phyloP scores from a whole-genome alignment of 2,113 vertebrate genomes.

The Tretioscincus oriximinensis region DNA sequence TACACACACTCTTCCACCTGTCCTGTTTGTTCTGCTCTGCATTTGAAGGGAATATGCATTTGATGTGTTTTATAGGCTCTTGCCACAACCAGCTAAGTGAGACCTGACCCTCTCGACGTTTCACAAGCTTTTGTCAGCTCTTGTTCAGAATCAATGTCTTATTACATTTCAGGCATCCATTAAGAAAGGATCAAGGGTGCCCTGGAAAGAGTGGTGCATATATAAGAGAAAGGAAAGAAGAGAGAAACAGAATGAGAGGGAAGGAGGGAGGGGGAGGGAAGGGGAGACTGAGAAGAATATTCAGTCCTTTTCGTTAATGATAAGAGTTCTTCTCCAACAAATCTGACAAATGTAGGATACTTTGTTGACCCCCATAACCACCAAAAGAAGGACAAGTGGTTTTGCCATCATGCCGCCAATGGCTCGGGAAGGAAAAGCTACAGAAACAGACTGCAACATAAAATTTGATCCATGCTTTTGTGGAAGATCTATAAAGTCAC shows the following conservation, averaged over 20 bases:
- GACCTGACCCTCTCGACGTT: slow-evolving; percentile 69
- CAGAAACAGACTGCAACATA: slow-evolving; percentile 58
- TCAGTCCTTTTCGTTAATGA: slow-evolving; percentile 74
- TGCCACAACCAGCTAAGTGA: slow-evolving; percentile 71
- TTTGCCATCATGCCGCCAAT: slow-evolving; percentile 68
- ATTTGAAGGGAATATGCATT: slow-evolving; percentile 63
- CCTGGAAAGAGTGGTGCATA: slow-evolving; percentile 61
- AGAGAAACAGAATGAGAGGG: background rate
- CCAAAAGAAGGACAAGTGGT: slow-evolving; percentile 65
- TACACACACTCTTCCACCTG: slow-evolving; percentile 29
- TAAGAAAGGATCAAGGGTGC: slow-evolving; percentile 76
- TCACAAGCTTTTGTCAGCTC: slow-evolving; percentile 72
- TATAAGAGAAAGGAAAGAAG: background rate
- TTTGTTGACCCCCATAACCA: slow-evolving; percentile 56
- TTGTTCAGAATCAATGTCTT: slow-evolving; percentile 68
- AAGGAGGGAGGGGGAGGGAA: background rate
- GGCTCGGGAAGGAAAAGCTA: slow-evolving; percentile 63
- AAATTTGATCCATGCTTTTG: slow-evolving; percentile 62
- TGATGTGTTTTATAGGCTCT: slow-evolving; percentile 61
- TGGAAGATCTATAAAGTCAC: slow-evolving; percentile 57
- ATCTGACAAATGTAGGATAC: slow-evolving; percentile 67
- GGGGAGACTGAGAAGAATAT: slow-evolving; percentile 67
- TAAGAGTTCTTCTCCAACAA: slow-evolving; percentile 73
- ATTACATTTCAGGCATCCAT: slow-evolving; percentile 75
- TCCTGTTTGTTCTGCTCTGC: slow-evolving; percentile 35